Evolutionary conservation across 2,113 vertebrate genomes (phyloP).

Genomic region (Python bivittatus): DNA sequence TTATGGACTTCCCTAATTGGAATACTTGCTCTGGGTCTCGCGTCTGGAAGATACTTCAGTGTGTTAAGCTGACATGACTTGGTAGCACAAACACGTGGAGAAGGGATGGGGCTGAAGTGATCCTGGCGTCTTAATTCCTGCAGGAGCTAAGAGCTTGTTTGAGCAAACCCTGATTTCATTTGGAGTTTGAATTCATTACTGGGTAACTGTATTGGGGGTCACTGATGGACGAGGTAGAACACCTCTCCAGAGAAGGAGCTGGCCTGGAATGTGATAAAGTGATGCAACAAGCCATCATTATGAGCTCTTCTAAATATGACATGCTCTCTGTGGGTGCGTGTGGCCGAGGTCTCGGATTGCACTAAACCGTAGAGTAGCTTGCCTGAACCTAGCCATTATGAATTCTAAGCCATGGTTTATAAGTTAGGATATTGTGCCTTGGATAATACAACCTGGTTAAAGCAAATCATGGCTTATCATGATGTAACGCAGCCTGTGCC

Average conservation of each 20-base stretch:
- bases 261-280: background rate
- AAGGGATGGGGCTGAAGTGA: background rate
- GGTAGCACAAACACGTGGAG: background rate
- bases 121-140: background rate
- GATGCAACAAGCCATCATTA: background rate
- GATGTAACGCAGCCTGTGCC: background rate
- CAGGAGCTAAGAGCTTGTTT: background rate
- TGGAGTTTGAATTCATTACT: background rate
- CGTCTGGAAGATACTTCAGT: background rate
- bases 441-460: background rate
- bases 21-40: background rate
- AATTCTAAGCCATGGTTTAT: background rate
- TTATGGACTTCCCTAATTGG: background rate
- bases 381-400: background rate
- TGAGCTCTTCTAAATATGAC: background rate
- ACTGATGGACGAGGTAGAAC: background rate
- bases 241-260: background rate
- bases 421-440: background rate
- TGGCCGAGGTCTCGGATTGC: background rate
- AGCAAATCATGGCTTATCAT: background rate
- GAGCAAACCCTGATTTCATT: background rate
- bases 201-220: background rate
- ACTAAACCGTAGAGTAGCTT: background rate
- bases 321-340: background rate
- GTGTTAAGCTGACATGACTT: background rate